phyloP scores from a whole-genome alignment of 2,888 invertebrate species.

The Thumatha senex region DNA sequence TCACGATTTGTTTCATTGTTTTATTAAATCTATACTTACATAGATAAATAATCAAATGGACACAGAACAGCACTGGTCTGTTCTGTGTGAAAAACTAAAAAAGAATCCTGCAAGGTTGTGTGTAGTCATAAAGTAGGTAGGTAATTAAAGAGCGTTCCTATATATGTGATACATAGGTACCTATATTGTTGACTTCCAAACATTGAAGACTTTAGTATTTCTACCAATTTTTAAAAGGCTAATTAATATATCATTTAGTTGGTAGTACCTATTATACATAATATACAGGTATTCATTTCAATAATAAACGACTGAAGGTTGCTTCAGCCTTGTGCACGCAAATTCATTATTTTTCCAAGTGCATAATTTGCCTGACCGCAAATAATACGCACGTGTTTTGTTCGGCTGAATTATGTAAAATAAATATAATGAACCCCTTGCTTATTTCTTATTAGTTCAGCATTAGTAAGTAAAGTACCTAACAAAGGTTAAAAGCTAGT shows the following conservation, averaged over 20 bases:
- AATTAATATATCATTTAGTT: no score
- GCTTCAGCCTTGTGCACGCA: slow-evolving; percentile 15
- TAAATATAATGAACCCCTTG: slow-evolving; percentile 4
- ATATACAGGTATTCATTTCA: slow-evolving; percentile 1
- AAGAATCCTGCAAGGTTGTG: slow-evolving; percentile 43
- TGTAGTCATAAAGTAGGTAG: no score
- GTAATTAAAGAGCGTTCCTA: neutral
- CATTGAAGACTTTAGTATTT: no score
- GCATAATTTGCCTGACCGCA: slow-evolving; percentile 22
- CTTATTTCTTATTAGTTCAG: slow-evolving; percentile 9
- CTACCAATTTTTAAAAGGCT: no score
- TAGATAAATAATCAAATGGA: slow-evolving; percentile 45
- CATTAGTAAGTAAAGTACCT: slow-evolving; percentile 8
- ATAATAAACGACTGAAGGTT: slow-evolving; percentile 10
- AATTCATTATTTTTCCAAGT: slow-evolving; percentile 20
- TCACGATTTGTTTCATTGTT: slow-evolving; percentile 70
- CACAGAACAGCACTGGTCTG: slow-evolving; percentile 45
- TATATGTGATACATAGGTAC: no score
- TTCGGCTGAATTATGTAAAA: slow-evolving; percentile 14
- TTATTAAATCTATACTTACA: slow-evolving; percentile 43
- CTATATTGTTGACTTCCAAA: neutral
- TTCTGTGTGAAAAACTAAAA: slow-evolving; percentile 43
- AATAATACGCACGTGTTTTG: slow-evolving; percentile 21
- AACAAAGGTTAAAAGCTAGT: slow-evolving; percentile 45
- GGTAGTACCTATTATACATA: no score